Conservation (phyloP, 2,888 invertebrate species). For the Pomacea canaliculata region DNA sequence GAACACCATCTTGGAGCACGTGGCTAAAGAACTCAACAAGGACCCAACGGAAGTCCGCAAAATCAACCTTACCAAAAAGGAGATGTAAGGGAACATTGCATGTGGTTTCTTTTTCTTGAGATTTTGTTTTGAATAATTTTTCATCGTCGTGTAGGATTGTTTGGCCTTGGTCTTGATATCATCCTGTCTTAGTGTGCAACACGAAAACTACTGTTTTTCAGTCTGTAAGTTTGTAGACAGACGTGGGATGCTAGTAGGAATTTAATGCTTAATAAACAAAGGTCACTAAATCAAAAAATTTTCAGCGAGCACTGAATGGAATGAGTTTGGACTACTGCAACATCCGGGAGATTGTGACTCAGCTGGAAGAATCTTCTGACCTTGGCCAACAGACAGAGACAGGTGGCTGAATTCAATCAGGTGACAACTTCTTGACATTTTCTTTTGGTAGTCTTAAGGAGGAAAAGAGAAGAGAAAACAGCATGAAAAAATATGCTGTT, state of each 20-base stretch:
- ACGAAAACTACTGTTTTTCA: too few species aligned
- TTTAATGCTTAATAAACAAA: too few species aligned
- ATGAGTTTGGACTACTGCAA: constrained; percentile 32
- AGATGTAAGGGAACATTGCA: constrained; percentile 36
- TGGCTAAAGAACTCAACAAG: constrained; percentile 65
- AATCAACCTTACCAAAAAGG: constrained; percentile 59
- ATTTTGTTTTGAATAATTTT: too few species aligned
- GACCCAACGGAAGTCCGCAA: constrained; percentile 66
- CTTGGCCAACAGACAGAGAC: constrained; percentile 50
- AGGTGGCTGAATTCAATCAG: constrained; percentile 54
- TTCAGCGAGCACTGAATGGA: constrained; percentile 18
- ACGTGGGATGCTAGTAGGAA: too few species aligned
- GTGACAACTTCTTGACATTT: constrained; percentile 32
- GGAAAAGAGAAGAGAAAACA: too few species aligned
- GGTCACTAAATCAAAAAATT: background rate
- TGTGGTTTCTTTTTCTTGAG: too few species aligned
- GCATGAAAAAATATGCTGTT: too few species aligned
- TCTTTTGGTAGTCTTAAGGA: too few species aligned
- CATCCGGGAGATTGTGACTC: constrained; percentile 53
- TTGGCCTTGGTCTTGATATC: too few species aligned
- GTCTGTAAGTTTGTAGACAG: too few species aligned
- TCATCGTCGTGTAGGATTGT: too few species aligned
- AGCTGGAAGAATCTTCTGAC: constrained; percentile 52
- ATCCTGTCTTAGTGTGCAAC: too few species aligned
- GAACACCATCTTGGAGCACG: constrained; percentile 71